Evolutionary conservation across 2,888 invertebrate species (phyloP).

Genomic region (Lasioglossum calceatum): DNA sequence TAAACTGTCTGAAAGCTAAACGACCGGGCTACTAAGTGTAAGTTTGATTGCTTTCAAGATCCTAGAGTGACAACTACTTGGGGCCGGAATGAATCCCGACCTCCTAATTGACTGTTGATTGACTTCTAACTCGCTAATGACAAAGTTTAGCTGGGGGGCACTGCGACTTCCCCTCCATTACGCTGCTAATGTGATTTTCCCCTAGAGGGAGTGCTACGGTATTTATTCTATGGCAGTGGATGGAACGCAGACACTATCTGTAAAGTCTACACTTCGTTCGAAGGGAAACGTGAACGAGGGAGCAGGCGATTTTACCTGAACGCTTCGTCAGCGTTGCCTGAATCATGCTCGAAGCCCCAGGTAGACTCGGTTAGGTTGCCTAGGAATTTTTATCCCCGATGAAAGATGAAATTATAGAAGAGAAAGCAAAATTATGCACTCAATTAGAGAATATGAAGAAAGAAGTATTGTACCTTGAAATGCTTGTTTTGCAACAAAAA

Average conservation of each 20-base stretch:
- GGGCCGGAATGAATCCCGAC: neutral
- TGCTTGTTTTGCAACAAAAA: too few relatives aligned
- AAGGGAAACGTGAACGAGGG: neutral
- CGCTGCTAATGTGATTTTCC: neutral
- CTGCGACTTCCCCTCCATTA: neutral
- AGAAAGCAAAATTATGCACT: too few relatives aligned
- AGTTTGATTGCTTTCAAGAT: slow-evolving; percentile 15
- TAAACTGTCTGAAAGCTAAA: neutral
- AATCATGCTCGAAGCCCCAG: neutral
- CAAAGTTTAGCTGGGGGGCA: neutral
- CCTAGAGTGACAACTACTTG: slow-evolving; percentile 11
- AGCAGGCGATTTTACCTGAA: neutral
- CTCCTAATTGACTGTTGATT: slow-evolving; percentile 15
- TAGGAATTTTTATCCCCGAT: neutral
- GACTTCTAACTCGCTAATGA: slow-evolving; percentile 21
- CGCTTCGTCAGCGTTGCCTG: neutral
- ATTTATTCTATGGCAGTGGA: neutral
- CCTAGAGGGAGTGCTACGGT: neutral
- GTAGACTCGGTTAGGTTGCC: neutral
- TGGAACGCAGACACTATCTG: neutral
- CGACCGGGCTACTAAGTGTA: neutral
- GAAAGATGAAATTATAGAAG: too few relatives aligned
- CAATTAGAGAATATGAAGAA: too few relatives aligned
- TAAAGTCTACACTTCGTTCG: neutral
- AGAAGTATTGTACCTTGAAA: too few relatives aligned